Evolutionary conservation across 2,113 vertebrate species (phyloP).

Genomic region (Numida meleagris): DNA sequence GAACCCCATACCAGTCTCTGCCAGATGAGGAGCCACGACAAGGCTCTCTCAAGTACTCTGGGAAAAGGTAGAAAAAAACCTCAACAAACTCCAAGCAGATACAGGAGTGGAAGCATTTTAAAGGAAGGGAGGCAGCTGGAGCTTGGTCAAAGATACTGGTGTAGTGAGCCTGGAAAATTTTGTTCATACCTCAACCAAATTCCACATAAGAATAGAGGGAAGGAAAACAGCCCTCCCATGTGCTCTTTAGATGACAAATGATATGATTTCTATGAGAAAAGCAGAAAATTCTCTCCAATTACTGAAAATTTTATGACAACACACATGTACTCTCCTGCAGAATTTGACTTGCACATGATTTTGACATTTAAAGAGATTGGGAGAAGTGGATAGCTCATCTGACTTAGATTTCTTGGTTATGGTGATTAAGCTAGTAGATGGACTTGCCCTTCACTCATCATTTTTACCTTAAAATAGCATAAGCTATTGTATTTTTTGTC

Average conservation of each 20-base stretch:
- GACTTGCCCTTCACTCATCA: background rate
- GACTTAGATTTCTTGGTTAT: background rate
- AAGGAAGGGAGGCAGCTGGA: background rate
- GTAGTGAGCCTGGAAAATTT: slow-evolving; percentile 7
- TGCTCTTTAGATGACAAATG: slow-evolving; percentile 12
- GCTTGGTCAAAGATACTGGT: slow-evolving; percentile 7
- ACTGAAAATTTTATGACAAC: background rate
- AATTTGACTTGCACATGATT: background rate
- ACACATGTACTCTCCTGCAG: background rate
- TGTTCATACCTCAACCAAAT: slow-evolving; percentile 3
- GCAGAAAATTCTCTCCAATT: slow-evolving; percentile 14
- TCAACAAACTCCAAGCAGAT: background rate
- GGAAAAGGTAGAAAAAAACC: background rate
- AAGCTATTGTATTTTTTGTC: background rate
- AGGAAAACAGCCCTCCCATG: background rate
- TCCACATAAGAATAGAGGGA: background rate
- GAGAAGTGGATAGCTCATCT: background rate
- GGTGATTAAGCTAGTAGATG: background rate
- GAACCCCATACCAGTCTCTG: background rate
- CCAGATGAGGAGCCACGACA: background rate
- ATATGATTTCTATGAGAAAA: background rate
- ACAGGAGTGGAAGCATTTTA: background rate
- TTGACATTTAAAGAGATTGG: background rate
- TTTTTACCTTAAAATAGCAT: background rate
- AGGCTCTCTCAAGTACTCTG: background rate